Evolutionary conservation across 2,888 invertebrate species (phyloP), one percentile per base, ranked within the genome.

Genomic region (Chalcis sispes): DNA sequence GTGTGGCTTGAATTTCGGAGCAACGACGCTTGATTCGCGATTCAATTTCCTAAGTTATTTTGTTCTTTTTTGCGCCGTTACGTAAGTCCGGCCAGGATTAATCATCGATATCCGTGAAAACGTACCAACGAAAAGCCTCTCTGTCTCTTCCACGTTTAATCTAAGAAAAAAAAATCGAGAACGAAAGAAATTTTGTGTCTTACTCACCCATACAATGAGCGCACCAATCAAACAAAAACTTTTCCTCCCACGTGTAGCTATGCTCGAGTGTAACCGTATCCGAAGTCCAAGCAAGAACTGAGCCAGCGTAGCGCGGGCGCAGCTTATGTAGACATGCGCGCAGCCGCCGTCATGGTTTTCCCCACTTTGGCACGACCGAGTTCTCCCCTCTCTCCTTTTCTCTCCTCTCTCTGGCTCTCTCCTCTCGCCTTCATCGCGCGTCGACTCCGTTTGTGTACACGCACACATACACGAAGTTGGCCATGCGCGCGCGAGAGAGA

Each of bases 191-290:
- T n/a, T n/a, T n/a, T n/a, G n/a, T n/a, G n/a, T n/a, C n/a, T 59
- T 67, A 83, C 88, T 87, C 82, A 88, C 88, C 88, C 88, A 88
- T 88, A 88, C 88, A 88, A 88, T 83, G 88, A 88, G 87, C 88
- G 84, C 87, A 88, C 88, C 86, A 85, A 88, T 85, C 88, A 88
- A 86, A 88, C 84, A 85, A 86, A 86, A 88, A 87, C 87, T 84
- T 84, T 82, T 84, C 76, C 85, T 83, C 82, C 81, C 81, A 42
- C 61, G 27, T 27, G 54, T 48, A 54, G 58, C 58, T 52, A 15
- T 75, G 25, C 61, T 77, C 61, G 27, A 42, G 48, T 56, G 36
- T 13, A n/a, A n/a, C 52, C 82, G 82, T 83, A 81, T 85, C 85
- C 82, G 85, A 87, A 87, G 86, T 85, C 82, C 83, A 81, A 85